These are phyloP conservation scores for Micromussa lordhowensis DNA, from an alignment of 92 coral and sea anemone genomes.

Conservation along the genomic window DNA sequence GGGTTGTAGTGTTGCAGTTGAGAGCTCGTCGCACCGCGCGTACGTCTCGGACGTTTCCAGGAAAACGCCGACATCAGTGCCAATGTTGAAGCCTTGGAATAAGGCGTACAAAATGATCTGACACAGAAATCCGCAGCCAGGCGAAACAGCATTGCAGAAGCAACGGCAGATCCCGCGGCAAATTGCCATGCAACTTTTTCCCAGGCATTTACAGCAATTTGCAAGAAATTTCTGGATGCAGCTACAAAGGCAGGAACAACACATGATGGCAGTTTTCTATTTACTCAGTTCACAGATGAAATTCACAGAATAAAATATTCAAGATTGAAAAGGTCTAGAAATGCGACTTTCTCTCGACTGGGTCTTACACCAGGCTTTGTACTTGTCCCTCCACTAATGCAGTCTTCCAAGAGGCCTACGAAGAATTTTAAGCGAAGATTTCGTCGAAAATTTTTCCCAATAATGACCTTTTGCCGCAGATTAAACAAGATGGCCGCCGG, in stretches of 20 bases:
- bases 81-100: constrained; percentile 91
- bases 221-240: constrained; percentile 67
- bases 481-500: constrained; percentile 50
- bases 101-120: constrained; percentile 85
- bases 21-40: constrained; percentile 71
- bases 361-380: background rate
- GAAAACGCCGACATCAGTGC: constrained; percentile 89
- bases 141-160: constrained; percentile 86
- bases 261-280: constrained; percentile 20
- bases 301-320: background rate
- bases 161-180: constrained; percentile 83
- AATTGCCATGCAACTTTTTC: constrained; percentile 77
- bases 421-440: too few species aligned
- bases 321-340: background rate
- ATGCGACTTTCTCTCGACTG: background rate
- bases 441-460: background rate
- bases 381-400: background rate
- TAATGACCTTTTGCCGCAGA: background rate
- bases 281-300: constrained; percentile 7
- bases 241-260: constrained; percentile 54
- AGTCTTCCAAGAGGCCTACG: background rate
- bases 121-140: constrained; percentile 80
- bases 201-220: constrained; percentile 76
- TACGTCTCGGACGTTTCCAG: constrained; percentile 77
- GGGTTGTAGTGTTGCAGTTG: constrained; percentile 62